A percentile compares a stretch with the other conserved stretches of the same genome.
These are phyloP conservation scores for Ellobium chinense DNA, from an alignment of 2,888 invertebrate species.

Conservation along the genomic window DNA sequence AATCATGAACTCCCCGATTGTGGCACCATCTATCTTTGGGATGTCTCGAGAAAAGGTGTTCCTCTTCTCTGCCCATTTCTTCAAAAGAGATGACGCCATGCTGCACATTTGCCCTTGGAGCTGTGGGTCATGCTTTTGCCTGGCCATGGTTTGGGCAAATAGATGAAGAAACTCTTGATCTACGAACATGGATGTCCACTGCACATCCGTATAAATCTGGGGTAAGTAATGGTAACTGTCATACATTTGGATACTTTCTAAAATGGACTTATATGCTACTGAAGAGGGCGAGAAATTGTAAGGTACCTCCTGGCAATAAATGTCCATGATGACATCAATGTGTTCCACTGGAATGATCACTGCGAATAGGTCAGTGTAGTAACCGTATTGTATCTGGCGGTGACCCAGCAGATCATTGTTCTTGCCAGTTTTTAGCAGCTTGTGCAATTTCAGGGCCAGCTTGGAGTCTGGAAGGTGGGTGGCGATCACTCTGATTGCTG, in stretches of 20 bases:
- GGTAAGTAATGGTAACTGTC: conserved; percentile 31
- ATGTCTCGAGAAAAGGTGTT: too few species aligned
- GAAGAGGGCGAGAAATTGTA: conserved; percentile 26
- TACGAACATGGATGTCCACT: too few species aligned
- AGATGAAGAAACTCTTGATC: too few species aligned
- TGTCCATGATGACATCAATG: conserved; percentile 39
- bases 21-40: too few species aligned
- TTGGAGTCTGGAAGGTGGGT: conserved; percentile 33
- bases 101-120: too few species aligned
- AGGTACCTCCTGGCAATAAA: conserved; percentile 31
- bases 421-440: conserved; percentile 10
- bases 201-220: conserved; percentile 34
- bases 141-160: too few species aligned
- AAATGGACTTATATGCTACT: conserved; percentile 5
- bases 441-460: conserved; percentile 31
- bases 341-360: conserved; percentile 34
- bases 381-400: conserved; percentile 24
- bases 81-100: too few species aligned
- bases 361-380: conserved; percentile 29
- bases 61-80: too few species aligned
- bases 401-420: conserved; percentile 28
- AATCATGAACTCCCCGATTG: too few species aligned
- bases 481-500: conserved; percentile 27
- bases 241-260: conserved; percentile 34
- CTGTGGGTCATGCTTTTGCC: too few species aligned